Evolutionary conservation across 2,888 invertebrate genomes (phyloP).

Genomic region (Cordylochernes scorpioides): DNA sequence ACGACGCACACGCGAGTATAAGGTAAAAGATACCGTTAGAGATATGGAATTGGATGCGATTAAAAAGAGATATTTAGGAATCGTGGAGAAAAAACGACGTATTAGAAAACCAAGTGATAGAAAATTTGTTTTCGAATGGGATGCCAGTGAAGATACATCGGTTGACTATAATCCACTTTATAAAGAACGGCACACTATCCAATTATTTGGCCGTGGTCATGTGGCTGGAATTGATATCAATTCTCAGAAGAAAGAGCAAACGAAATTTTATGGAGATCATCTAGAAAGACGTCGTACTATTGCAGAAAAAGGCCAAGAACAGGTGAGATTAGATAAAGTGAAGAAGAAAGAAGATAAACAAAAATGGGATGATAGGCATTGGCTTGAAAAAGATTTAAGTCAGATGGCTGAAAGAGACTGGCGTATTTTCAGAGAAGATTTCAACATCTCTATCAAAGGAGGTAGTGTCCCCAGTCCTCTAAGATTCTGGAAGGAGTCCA

Average conservation of each 20-base stretch:
- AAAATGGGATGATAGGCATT: conserved; percentile 95
- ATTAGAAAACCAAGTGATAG: conserved; percentile 81
- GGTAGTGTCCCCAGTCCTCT: conserved; percentile 66
- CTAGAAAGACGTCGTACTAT: conserved; percentile 82
- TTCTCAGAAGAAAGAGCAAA: conserved; percentile 47
- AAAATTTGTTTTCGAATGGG: conserved; percentile 99
- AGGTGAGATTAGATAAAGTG: conserved; percentile 70
- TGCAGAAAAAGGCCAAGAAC: conserved; percentile 85
- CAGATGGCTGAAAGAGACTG: conserved; percentile 99
- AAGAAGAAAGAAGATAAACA: conserved; percentile 89
- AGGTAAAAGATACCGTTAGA: no score
- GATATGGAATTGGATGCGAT: no score
- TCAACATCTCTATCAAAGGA: conserved; percentile 87
- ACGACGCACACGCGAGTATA: conserved; percentile 62
- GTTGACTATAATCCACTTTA: conserved; percentile 89
- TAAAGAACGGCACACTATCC: conserved; percentile 68
- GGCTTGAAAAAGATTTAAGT: conserved; percentile 72
- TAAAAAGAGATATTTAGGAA: conserved; percentile 72
- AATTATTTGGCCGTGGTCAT: conserved; percentile 91
- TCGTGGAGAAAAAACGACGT: conserved; percentile 68
- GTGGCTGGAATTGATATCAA: conserved; percentile 96
- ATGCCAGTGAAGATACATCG: conserved; percentile 92
- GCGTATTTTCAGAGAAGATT: conserved; percentile 98
- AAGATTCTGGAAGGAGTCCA: conserved; percentile 76
- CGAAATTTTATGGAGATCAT: conserved; percentile 84